Evolutionary conservation across 2,797 vertebrate genomes (phyloP).

Genomic region (Sebastes oblongus): DNA sequence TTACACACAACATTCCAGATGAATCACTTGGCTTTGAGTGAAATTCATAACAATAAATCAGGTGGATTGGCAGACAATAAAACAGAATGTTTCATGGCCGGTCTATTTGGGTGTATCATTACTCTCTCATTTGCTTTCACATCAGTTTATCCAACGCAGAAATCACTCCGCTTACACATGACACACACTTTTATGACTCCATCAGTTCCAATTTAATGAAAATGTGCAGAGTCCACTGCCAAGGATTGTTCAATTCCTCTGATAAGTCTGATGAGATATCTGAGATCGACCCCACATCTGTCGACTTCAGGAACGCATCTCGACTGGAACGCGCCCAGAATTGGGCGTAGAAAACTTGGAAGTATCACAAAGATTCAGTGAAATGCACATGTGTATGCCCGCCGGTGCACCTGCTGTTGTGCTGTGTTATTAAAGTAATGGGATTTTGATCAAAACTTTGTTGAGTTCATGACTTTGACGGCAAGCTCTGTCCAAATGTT

Average conservation of each 20-base stretch:
- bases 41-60: slow-evolving; percentile 58
- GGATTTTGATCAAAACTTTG: slow-evolving; percentile 27
- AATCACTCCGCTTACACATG: slow-evolving; percentile 5
- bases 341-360: neutral
- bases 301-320: neutral
- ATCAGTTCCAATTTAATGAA: slow-evolving; percentile 17
- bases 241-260: neutral
- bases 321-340: neutral
- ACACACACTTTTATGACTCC: slow-evolving; percentile 1
- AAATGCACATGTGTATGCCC: neutral
- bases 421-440: neutral
- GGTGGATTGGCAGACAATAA: slow-evolving; percentile 59
- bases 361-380: neutral
- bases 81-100: slow-evolving; percentile 49
- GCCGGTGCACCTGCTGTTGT: neutral
- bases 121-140: slow-evolving; percentile 22
- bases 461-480: slow-evolving; percentile 2
- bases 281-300: neutral
- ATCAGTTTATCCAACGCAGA: slow-evolving; percentile 20
- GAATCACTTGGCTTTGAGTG: slow-evolving; percentile 35
- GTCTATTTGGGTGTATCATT: slow-evolving; percentile 21
- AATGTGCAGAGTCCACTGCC: neutral
- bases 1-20: slow-evolving; percentile 29
- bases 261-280: neutral
- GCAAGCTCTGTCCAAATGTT: slow-evolving; percentile 22